Evolutionary conservation across 1,140 invertebrate genomes (phyloP), one percentile per base, ranked within the genome.

Genomic region (Cylas formicarius): DNA sequence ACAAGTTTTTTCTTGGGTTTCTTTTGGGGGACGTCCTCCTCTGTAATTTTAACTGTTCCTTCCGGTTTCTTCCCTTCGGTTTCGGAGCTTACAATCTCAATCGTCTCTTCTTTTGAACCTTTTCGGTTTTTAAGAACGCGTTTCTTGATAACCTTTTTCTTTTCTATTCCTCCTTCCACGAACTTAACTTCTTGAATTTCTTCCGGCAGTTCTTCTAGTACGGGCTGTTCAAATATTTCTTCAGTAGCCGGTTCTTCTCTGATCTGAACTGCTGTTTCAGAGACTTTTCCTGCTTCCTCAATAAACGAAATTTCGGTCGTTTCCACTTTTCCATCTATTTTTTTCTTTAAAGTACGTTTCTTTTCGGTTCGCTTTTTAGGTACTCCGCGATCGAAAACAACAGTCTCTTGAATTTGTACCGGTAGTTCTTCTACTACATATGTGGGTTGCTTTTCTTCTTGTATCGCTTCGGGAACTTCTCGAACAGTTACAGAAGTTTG

Each of bases 401-500:
- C 60, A 10, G 54, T 53, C 42, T 58, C 56, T 27, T 50, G 48
- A 29, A 52, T 53, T 33, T 51, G 34, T 53, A 55, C 49, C 4
- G 54, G 51, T 22, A 52, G 26, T 38, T 52, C 49, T 43, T 43
- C 22, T 1, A 45, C 18, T 8, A 38, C 10, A 21, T n/a, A 27
- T 17, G 11, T 22, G 1, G 26, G 23, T 51, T 45, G 7, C 41
- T 45, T 32, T 20, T 43, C 47, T 54, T 61, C 53, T 17, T 20
- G 1, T 24, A 39, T 45, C 24, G 65, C 45, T 45, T 67, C 60
- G n/a, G n/a, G n/a, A 47, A 71, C 63, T 24, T 53, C 19, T 48
- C 55, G 24, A 63, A 58, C 39, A 6, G 44, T 60, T n/a, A 65
- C 57, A 14, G 46, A 55, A 9, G 45, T 51, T 49, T 48, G 55